phyloP scores from a whole-genome alignment of 2,113 vertebrate species.

The Mesocricetus auratus region DNA sequence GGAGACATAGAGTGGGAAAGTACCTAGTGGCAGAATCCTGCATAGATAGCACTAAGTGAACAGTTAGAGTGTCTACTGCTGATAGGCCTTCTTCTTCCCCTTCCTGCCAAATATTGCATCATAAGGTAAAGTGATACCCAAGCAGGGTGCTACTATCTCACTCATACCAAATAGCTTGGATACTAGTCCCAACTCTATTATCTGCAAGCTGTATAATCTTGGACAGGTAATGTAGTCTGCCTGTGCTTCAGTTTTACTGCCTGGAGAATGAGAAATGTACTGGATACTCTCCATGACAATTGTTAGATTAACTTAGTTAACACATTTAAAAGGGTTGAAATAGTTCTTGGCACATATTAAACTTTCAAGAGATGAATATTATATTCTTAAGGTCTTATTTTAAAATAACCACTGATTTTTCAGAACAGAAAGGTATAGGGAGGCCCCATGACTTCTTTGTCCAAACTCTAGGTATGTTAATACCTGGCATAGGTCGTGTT shows the following conservation, averaged over 20 bases:
- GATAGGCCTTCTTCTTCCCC: background rate
- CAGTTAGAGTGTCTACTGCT: background rate
- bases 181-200: background rate
- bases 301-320: background rate
- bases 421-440: background rate
- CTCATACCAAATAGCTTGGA: background rate
- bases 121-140: background rate
- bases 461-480: background rate
- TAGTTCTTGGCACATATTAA: background rate
- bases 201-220: background rate
- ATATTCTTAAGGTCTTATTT: slow-evolving; percentile 29
- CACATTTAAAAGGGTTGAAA: background rate
- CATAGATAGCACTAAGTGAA: background rate
- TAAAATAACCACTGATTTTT: slow-evolving; percentile 6
- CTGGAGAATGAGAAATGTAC: background rate
- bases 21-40: background rate
- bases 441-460: background rate
- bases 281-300: background rate
- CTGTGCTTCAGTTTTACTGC: background rate
- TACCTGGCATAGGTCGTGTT: background rate
- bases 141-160: background rate
- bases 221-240: background rate
- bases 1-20: background rate
- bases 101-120: background rate
- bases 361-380: background rate